These are phyloP conservation scores for Vicugna pacos DNA, from an alignment of 2,113 vertebrate genomes.

Conservation along the genomic window DNA sequence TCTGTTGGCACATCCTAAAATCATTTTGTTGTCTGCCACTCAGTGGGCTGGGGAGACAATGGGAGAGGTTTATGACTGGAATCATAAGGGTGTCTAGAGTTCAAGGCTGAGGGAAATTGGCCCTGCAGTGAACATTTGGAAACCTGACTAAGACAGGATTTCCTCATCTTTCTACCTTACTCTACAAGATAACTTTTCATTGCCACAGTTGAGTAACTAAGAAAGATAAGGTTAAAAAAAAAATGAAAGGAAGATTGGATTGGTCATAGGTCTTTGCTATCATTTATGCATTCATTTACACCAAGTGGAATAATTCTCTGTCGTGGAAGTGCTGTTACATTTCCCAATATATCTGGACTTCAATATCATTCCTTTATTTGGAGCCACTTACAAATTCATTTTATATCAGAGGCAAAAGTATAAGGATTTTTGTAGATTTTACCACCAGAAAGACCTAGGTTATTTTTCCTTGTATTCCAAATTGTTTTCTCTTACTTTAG, in stretches of 20 bases:
- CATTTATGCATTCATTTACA: not conserved
- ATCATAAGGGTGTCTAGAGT: not conserved
- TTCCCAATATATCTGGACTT: not conserved
- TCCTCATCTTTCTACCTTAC: not conserved
- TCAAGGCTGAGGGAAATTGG: not conserved
- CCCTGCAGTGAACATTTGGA: not conserved
- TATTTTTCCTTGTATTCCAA: not conserved
- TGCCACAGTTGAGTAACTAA: not conserved
- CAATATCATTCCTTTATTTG: not conserved
- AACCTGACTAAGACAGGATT: not conserved
- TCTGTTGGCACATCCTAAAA: not conserved
- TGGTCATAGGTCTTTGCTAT: not conserved
- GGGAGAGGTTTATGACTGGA: not conserved
- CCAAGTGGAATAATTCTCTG: not conserved
- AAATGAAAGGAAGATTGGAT: constrained; percentile 15
- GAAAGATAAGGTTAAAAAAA: not conserved
- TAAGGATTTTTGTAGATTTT: not conserved
- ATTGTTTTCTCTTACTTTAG: not conserved
- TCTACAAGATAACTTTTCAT: not conserved
- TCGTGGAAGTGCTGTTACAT: not conserved
- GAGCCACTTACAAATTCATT: not conserved
- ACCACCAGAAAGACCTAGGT: not conserved
- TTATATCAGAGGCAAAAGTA: not conserved
- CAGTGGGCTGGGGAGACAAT: not conserved
- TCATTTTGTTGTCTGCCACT: not conserved